Evolutionary conservation across 2,113 vertebrate genomes (phyloP).

Genomic region (Hemiscyllium ocellatum): DNA sequence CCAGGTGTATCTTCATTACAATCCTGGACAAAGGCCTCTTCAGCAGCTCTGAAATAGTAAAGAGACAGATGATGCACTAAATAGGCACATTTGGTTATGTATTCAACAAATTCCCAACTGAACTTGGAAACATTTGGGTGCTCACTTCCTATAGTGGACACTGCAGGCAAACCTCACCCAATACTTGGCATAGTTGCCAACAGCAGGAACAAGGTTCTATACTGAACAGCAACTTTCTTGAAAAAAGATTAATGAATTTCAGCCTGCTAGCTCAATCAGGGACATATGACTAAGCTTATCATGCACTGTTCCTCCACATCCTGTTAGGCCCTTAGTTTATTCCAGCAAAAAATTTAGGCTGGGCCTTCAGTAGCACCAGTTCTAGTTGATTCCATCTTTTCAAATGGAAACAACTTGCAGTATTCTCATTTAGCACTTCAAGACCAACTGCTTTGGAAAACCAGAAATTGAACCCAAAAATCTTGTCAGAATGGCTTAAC

Average conservation of each 20-base stretch:
- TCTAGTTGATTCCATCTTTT: not conserved
- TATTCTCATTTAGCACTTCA: not conserved
- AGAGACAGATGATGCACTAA: not conserved
- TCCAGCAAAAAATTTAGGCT: not conserved
- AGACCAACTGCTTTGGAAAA: not conserved
- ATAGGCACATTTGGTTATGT: not conserved
- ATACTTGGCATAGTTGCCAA: not conserved
- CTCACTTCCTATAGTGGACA: not conserved
- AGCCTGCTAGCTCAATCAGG: not conserved
- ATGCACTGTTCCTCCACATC: not conserved
- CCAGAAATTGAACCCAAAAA: not conserved
- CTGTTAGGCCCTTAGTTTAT: not conserved
- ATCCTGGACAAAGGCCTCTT: conserved; percentile 89
- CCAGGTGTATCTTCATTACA: conserved; percentile 77
- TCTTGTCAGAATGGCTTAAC: not conserved
- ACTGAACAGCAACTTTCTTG: too few relatives aligned
- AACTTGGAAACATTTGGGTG: not conserved
- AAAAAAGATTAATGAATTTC: too few relatives aligned
- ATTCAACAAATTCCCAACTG: not conserved
- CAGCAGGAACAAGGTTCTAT: not conserved
- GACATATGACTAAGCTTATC: not conserved
- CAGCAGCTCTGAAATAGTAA: conserved; percentile 67
- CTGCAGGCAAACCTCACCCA: not conserved
- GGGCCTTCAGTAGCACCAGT: not conserved
- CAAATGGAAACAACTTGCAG: too few relatives aligned